These are phyloP conservation scores for Menura novaehollandiae DNA, from an alignment of 2,113 vertebrate genomes.

Conservation along the genomic window DNA sequence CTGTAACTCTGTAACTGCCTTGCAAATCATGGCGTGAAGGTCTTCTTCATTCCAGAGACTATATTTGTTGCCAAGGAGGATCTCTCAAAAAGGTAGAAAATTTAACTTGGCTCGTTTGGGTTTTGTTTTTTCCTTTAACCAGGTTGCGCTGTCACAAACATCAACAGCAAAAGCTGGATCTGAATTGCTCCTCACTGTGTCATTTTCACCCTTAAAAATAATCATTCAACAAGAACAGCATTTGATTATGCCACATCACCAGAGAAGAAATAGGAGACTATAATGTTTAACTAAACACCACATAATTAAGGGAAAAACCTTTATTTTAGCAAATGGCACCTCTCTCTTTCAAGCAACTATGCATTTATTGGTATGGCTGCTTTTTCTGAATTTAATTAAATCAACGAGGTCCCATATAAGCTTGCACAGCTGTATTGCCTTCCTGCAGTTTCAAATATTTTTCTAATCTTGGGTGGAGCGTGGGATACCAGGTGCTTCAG, in stretches of 20 bases:
- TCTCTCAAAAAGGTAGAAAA: not conserved
- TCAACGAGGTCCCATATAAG: not conserved
- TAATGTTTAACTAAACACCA: not conserved
- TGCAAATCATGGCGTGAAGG: not conserved
- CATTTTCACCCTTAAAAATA: not conserved
- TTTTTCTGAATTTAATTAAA: slow-evolving; percentile 7
- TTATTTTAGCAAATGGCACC: not conserved
- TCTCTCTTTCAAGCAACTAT: not conserved
- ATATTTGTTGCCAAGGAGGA: not conserved
- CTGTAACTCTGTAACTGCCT: not conserved
- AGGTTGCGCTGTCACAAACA: not conserved
- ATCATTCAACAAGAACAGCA: not conserved
- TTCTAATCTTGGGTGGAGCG: slow-evolving; percentile 19
- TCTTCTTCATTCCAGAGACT: not conserved
- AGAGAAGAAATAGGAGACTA: not conserved
- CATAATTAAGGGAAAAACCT: not conserved
- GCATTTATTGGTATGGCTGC: not conserved
- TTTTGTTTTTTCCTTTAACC: not conserved
- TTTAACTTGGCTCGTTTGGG: not conserved
- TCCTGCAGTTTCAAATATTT: slow-evolving; percentile 41
- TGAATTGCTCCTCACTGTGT: not conserved
- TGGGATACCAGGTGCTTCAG: slow-evolving; percentile 59
- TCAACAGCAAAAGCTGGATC: not conserved
- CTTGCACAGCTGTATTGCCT: slow-evolving; percentile 45
- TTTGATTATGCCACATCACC: not conserved